These are phyloP conservation scores for Scotopteryx bipunctaria DNA, from an alignment of 2,888 invertebrate genomes.

Conservation along the genomic window DNA sequence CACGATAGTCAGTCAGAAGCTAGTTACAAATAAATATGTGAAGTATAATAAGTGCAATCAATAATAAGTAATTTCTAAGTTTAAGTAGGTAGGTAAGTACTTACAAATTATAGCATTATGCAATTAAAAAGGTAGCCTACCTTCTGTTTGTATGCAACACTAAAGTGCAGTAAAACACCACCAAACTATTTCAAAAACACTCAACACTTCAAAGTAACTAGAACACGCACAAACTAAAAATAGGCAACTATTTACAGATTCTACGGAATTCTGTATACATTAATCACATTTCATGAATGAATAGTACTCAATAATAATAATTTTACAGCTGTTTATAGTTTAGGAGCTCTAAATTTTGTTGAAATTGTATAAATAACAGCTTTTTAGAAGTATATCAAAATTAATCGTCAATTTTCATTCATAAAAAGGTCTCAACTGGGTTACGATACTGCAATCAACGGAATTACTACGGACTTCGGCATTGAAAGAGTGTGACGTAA, in stretches of 20 bases:
- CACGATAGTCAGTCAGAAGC: no score
- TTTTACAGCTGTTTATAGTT: no score
- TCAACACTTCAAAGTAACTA: conserved; percentile 9
- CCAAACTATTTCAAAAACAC: conserved; percentile 17
- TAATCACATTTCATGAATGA: not conserved
- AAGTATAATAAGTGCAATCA: no score
- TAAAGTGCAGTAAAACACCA: not conserved
- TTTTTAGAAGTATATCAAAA: no score
- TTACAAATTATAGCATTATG: not conserved
- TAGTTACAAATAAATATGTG: no score
- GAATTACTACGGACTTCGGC: conserved; percentile 29
- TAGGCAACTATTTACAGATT: conserved; percentile 15
- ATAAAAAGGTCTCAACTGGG: not conserved
- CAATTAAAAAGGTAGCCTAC: conserved; percentile 13
- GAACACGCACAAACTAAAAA: conserved; percentile 12
- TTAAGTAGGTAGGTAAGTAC: not conserved
- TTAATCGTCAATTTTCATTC: conserved; percentile 1
- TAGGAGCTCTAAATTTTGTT: no score
- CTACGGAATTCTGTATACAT: not conserved
- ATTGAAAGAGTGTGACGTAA: conserved; percentile 30
- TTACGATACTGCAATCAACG: not conserved
- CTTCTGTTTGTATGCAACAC: conserved; percentile 3
- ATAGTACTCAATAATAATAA: not conserved
- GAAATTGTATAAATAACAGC: no score
- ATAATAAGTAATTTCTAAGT: no score